A percentile compares a stretch with the other conserved stretches of the same genome.
Conservation (phyloP, 2,113 vertebrate genomes). For the Psephotus haematonotus region DNA sequence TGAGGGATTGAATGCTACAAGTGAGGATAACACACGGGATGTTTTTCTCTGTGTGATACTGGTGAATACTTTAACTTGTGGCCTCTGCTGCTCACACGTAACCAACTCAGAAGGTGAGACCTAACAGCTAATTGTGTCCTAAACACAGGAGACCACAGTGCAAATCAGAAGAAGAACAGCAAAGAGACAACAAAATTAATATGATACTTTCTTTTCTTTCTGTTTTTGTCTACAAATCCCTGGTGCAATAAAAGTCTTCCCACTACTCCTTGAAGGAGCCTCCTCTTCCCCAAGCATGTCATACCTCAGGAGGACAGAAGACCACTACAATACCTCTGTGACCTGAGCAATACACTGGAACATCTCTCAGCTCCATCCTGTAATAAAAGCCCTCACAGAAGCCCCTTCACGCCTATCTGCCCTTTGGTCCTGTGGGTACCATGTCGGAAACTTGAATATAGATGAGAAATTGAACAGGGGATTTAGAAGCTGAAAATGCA, state of each 20-base stretch:
- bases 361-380: neutral
- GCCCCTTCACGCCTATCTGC: neutral
- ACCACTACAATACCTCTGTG: accelerated
- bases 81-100: neutral
- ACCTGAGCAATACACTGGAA: neutral
- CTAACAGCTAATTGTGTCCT: neutral
- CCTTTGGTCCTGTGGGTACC: neutral
- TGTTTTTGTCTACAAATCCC: neutral
- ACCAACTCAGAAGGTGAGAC: neutral
- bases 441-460: accelerated
- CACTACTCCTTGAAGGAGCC: accelerated
- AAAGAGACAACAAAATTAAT: neutral
- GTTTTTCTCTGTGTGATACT: neutral
- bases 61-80: neutral
- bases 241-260: neutral
- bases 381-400: neutral
- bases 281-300: neutral
- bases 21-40: neutral
- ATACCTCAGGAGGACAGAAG: neutral
- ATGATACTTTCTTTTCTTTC: accelerated
- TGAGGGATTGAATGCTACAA: neutral
- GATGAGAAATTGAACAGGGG: neutral
- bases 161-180: neutral
- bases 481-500: neutral
- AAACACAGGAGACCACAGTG: neutral